Base-by-base conservation (phyloP, 2,113 vertebrate genomes). In the Gobio gobio region DNA sequence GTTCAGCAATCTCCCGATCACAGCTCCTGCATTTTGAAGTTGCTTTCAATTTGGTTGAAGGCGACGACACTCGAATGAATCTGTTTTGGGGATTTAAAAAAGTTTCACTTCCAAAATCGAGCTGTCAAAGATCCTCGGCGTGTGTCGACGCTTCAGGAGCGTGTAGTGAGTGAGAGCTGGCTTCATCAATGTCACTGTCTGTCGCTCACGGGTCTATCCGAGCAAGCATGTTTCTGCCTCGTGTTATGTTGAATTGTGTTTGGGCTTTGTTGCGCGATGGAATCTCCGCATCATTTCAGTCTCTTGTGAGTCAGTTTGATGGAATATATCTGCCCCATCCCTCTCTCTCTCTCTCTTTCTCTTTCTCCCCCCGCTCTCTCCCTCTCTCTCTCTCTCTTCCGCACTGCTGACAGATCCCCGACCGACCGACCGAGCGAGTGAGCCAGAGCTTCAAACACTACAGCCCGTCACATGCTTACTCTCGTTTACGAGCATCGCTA, bases 361-460 rank as follows among this genome's bases (percentile, higher is more conserved):
- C 79, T 78, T 73, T 54, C 85, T 83, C 85, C 3, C 3, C 36
- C 77, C 1, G 29, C 29, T 29, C 29, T 29, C 29, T n/a, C 68
- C 54, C 77, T 16, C 66, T 22, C 58, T 14, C 75, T 79, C 81
- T 33, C 82, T 80, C 82, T 59, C 86, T 84, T 84, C 81, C 82
- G 82, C 86, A 84, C 86, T 87, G 76, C 51, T 78, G 77, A 81
- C 84, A 61, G 84, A 81, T 74, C 45, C 66, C 51, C 68, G 40
- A 74, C 10, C 77, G 84, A 86, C 9, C 18, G 70, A 40, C n/a
- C n/a, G n/a, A 74, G 45, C 26, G 24, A 49, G 12, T 1, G 29
- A 73, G 26, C 47, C 16, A 49, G 68, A 3, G 20, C 54, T 76
- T 33, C 73, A 76, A n/a, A 56, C 33, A 47, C 12, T 68, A 22